A percentile compares a stretch with the other conserved stretches of the same genome.
Evolutionary conservation across 2,113 vertebrate genomes (phyloP).

Genomic region (Ophthalmolycus amberensis): DNA sequence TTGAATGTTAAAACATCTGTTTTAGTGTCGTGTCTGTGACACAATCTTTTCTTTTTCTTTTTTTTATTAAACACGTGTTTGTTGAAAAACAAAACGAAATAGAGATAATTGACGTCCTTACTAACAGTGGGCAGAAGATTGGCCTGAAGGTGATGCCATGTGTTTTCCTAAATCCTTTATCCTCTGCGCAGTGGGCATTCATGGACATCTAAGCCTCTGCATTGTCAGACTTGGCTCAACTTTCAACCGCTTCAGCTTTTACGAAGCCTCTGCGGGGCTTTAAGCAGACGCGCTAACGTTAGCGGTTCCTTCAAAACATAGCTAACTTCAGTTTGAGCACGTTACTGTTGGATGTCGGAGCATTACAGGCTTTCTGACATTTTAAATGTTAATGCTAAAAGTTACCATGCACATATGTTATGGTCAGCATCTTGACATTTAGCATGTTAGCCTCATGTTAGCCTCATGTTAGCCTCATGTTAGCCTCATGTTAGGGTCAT

Average conservation of each 20-base stretch:
- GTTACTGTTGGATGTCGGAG: not conserved
- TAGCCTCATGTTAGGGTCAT: too few species aligned
- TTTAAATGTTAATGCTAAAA: not conserved
- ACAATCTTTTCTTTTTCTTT: not conserved
- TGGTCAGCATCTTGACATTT: not conserved
- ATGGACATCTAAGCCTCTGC: not conserved
- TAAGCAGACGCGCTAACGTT: not conserved
- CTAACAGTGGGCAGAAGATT: not conserved
- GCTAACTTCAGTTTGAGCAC: not conserved
- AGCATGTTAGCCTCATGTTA: not conserved
- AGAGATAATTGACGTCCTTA: not conserved
- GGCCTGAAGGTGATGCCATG: not conserved
- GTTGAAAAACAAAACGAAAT: not conserved
- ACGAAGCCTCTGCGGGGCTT: not conserved
- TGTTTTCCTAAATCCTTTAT: not conserved
- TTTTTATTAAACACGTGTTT: not conserved
- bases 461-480: not conserved
- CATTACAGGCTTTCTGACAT: not conserved
- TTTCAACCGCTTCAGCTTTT: not conserved
- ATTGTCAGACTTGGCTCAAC: not conserved
- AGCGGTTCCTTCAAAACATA: not conserved
- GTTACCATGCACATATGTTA: not conserved
- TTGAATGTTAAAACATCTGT: not conserved
- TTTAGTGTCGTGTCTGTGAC: not conserved
- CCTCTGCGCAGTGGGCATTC: not conserved